Evolutionary conservation across 2,888 invertebrate species (phyloP).

Genomic region (Bellardia bayeri): DNA sequence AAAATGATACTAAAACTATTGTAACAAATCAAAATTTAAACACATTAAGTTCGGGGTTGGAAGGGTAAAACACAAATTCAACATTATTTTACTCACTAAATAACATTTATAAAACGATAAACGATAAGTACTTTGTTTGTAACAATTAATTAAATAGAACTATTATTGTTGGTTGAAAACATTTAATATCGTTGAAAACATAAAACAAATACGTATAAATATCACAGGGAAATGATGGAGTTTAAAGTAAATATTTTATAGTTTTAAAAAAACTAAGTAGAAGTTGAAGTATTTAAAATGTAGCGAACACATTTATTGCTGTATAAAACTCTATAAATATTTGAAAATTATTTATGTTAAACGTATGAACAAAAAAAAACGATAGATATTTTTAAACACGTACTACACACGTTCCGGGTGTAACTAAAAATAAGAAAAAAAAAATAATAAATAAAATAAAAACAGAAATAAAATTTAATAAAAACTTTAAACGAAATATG

Average conservation of each 20-base stretch:
- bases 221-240: conserved; percentile 59
- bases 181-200: conserved; percentile 49
- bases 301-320: conserved; percentile 33
- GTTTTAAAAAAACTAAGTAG: conserved; percentile 15
- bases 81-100: conserved; percentile 72
- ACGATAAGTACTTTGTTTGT: conserved; percentile 1
- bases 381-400: conserved; percentile 77
- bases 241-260: background rate
- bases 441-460: conserved; percentile 43
- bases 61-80: conserved; percentile 51
- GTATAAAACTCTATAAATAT: conserved; percentile 2
- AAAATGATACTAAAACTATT: background rate
- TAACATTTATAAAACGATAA: conserved; percentile 53
- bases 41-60: background rate
- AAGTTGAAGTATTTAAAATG: conserved; percentile 18
- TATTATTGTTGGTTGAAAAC: conserved; percentile 25
- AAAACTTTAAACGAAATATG: background rate
- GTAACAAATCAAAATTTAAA: conserved; percentile 1
- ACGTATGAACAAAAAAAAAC: conserved; percentile 29
- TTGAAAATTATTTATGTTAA: conserved; percentile 7
- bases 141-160: background rate
- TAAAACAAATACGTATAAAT: conserved; percentile 53
- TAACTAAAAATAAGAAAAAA: conserved; percentile 78
- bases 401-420: conserved; percentile 79
- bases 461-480: conserved; percentile 24